Base-by-base conservation (phyloP, 2,797 vertebrate species). In the Chelonia mydas region DNA sequence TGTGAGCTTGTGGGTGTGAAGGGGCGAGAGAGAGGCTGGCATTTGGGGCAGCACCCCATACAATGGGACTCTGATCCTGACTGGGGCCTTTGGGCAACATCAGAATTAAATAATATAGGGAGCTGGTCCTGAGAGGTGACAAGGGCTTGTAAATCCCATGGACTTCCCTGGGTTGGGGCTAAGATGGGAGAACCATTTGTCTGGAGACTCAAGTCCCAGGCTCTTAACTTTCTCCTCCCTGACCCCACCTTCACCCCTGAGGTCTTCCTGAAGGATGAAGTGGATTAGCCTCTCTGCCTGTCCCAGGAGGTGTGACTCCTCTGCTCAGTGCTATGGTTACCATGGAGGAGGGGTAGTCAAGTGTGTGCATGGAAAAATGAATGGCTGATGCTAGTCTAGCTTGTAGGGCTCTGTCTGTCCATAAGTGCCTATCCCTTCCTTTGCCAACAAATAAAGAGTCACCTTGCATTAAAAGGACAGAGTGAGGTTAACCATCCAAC, bases 371-470 rank as follows among this genome's bases (percentile, higher is more conserved):
- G n/a, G 61, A 74, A 51, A 15, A 45, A 28, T 3, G 45, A 72
- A 2, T 1, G 0, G 8, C 50, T 59, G 0, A 53, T 11, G 81
- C 57, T 54, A 1, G 16, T 7, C 2, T 76, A 15, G 5, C 47
- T 94, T 90, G 55, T 41, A 57, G 84, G 80, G 80, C 59, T 4
- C n/a, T 0, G 1, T 17, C 65, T 57, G 13, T 19, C 54, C 37
- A 47, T 61, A 85, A 90, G 68, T 6, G 25, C 27, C 45, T 31
- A 7, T 83, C 77, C 10, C 1, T 45, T 49, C 61, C 72, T 83
- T 51, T 83, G 9, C 53, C 23, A 19, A 6, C 65, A 55, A 15
- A 84, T 28, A 41, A 41, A 50, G 47, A 28, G 54, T 45, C 68
- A 37, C 37, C 9, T 11, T 4, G 1, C 0, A 25, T 84, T 80